Evolutionary conservation across 2,888 invertebrate genomes (phyloP).

Genomic region (Cacoxenus indagator): DNA sequence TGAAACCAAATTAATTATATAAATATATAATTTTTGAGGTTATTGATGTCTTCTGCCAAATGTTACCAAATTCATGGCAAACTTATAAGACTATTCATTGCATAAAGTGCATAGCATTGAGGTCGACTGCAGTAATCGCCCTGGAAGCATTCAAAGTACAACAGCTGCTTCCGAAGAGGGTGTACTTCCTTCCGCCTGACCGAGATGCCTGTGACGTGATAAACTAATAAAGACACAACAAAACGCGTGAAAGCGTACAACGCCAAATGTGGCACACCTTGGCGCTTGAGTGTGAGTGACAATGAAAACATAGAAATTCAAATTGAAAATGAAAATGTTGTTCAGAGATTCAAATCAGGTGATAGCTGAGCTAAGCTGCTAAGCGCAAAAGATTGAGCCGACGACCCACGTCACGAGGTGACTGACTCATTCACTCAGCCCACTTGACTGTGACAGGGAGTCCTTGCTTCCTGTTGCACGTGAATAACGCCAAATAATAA

Average conservation of each 20-base stretch:
- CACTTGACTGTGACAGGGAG: too few species aligned
- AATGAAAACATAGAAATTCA: slow-evolving; percentile 53
- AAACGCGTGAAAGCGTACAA: not conserved
- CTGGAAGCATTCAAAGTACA: not conserved
- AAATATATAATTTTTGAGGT: too few species aligned
- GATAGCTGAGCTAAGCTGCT: not conserved
- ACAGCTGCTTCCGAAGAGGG: slow-evolving; percentile 9
- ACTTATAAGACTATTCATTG: too few species aligned
- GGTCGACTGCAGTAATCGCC: not conserved
- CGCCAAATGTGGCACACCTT: too few species aligned
- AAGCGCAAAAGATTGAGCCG: not conserved
- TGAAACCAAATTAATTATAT: too few species aligned
- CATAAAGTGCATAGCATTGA: too few species aligned
- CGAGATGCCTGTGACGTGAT: slow-evolving; percentile 4
- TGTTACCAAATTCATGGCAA: too few species aligned
- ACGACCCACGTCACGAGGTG: not conserved
- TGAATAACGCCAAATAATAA: not conserved
- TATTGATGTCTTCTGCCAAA: too few species aligned
- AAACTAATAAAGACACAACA: slow-evolving; percentile 13
- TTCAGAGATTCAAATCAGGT: not conserved
- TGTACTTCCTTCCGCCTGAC: not conserved
- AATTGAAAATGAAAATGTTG: slow-evolving; percentile 44
- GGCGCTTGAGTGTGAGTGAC: too few species aligned
- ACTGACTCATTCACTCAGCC: not conserved
- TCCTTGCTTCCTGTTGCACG: slow-evolving; percentile 1